A percentile compares a stretch with the other conserved stretches of the same genome.
These are phyloP conservation scores for Phallusia fumigata DNA, from an alignment of 23 tunicate species.

Conservation along the genomic window DNA sequence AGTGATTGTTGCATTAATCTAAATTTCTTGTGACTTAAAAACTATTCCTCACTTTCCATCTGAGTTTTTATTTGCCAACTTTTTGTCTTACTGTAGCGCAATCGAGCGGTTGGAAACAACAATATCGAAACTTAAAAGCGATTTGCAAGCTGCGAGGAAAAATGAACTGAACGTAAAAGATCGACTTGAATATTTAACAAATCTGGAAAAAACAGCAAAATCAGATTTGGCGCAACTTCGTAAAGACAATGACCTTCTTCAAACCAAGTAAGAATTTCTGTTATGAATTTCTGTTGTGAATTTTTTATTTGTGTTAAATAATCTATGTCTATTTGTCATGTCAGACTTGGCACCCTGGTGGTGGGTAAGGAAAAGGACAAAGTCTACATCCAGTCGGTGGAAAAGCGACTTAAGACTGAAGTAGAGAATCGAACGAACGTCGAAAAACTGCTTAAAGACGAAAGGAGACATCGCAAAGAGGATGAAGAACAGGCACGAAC, in stretches of 20 bases:
- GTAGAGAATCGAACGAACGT: slow-evolving; percentile 42
- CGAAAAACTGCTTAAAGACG: slow-evolving; percentile 57
- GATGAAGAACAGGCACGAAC: slow-evolving; percentile 44
- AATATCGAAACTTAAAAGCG: slow-evolving; percentile 51
- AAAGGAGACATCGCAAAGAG: slow-evolving; percentile 46
- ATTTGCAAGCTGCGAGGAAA: slow-evolving; percentile 35
- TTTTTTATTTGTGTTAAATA: no score
- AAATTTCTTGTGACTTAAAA: no score
- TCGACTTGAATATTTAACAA: slow-evolving; percentile 27
- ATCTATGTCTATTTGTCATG: no score
- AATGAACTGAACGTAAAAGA: slow-evolving; percentile 25
- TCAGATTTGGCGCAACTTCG: slow-evolving; percentile 37
- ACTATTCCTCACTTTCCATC: no score
- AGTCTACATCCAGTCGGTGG: slow-evolving; percentile 38
- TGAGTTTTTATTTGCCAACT: no score
- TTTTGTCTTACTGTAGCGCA: slow-evolving; percentile 31
- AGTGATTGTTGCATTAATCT: no score
- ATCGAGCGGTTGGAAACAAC: slow-evolving; percentile 63
- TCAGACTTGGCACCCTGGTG: slow-evolving; percentile 29
- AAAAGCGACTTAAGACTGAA: slow-evolving; percentile 61
- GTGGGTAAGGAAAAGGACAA: slow-evolving; percentile 64
- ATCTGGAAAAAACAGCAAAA: slow-evolving; percentile 52
- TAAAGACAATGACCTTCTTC: slow-evolving; percentile 63
- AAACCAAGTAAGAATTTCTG: slow-evolving; percentile 60
- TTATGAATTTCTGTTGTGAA: no score